Evolutionary conservation across 2,888 invertebrate genomes (phyloP), one percentile per base, ranked within the genome.

Genomic region (Allygus modestus): DNA sequence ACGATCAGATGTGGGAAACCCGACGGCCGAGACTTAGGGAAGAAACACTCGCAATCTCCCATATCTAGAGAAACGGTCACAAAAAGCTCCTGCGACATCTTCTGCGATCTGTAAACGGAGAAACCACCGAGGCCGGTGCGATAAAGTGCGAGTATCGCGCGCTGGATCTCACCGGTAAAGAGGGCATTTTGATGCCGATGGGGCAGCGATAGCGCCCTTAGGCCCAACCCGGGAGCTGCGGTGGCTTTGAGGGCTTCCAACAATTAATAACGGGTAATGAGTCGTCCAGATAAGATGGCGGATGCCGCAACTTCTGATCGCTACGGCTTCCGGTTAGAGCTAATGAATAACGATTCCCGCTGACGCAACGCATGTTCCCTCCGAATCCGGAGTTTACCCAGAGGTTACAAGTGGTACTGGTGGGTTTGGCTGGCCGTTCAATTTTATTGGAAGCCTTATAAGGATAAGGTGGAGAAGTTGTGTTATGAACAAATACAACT

Each of bases 141-240:
- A 58, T 79, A 79, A 79, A 79, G 58, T 58, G 79, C 37, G n/a
- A 0, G 58, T 79, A 79, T 79, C 77, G 4, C n/a, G 9, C 26
- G 15, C 31, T 0, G 37, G 37, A 58, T 58, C 58, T 15, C 51
- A 1, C 23, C 79, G 46, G 26, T 79, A 79, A 79, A 58, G 37
- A 79, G 79, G 79, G 51, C 79, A 58, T 79, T 79, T 79, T 79
- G 79, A 79, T 79, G 79, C 79, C 58, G 79, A 79, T 79, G 58
- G 79, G 37, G n/a, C 79, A 0, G 33, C 33, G 79, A 79, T 79
- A 79, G 75, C 73, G 46, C 75, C 75, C 73, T 43, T 5, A 23
- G 12, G 73, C 73, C 75, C 41, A 46, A 41, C 46, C 75, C 2
- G 20, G 58, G 28, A 31, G 31, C n/a, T 0, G 54, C 79, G 79